Evolutionary conservation across 2,888 invertebrate species (phyloP).

Genomic region (Agonopterix arenella): DNA sequence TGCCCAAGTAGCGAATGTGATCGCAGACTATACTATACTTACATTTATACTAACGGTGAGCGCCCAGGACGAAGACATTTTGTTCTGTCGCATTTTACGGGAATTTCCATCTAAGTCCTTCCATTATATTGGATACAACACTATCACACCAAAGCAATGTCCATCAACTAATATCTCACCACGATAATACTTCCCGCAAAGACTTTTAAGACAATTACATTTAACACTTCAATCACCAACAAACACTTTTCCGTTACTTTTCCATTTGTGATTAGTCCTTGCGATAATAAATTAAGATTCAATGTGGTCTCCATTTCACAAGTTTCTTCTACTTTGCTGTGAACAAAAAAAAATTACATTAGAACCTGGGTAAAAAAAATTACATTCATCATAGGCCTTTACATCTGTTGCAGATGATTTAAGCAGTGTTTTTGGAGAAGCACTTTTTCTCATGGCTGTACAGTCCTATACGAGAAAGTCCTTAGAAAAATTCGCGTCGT

Average conservation of each 20-base stretch:
- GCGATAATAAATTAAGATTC: conserved; percentile 74
- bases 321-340: conserved; percentile 60
- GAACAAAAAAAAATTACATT: conserved; percentile 19
- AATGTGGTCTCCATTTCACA: conserved; percentile 46
- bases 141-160: conserved; percentile 72
- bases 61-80: conserved; percentile 42
- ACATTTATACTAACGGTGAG: conserved; percentile 46
- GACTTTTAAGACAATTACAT: conserved; percentile 44
- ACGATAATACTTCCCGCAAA: conserved; percentile 54
- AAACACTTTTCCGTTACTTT: conserved; percentile 69
- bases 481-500: neutral
- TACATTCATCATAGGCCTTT: too few species aligned
- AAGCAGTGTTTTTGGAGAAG: too few species aligned
- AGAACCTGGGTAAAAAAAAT: neutral
- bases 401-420: too few species aligned
- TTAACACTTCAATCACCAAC: conserved; percentile 62
- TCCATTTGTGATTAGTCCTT: conserved; percentile 63
- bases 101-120: conserved; percentile 63
- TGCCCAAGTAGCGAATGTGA: conserved; percentile 25
- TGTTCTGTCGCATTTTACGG: conserved; percentile 51
- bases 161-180: conserved; percentile 49
- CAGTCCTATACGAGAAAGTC: too few species aligned
- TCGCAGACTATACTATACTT: conserved; percentile 47
- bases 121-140: conserved; percentile 75
- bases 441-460: too few species aligned